Percentiles rank a stretch among this genome's conserved stretches.
Evolutionary conservation across 2,797 vertebrate species (phyloP).

Genomic region (Vultur gryphus): DNA sequence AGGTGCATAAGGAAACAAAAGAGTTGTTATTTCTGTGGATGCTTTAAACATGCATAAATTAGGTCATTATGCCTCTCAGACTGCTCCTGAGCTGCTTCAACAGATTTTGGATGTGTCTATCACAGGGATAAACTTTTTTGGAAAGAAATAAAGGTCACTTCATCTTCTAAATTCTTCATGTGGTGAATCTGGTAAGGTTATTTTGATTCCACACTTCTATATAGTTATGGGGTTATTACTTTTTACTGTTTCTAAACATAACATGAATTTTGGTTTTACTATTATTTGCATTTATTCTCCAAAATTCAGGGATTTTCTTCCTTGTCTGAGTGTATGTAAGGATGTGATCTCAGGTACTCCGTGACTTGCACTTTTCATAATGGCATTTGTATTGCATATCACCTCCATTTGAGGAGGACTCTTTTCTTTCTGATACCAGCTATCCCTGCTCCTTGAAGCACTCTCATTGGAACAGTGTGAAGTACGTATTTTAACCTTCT

Average conservation of each 20-base stretch:
- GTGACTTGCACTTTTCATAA: background rate
- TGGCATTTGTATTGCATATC: background rate
- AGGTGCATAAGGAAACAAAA: slow-evolving; percentile 83
- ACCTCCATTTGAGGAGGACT: background rate
- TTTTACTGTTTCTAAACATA: background rate
- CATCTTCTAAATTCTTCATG: background rate
- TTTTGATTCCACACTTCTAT: background rate
- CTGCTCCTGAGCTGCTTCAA: slow-evolving; percentile 83
- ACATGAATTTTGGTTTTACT: background rate
- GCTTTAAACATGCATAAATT: slow-evolving; percentile 88
- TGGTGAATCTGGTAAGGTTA: background rate
- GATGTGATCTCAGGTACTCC: background rate
- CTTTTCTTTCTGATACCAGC: background rate
- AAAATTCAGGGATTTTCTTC: background rate
- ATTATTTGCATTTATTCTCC: background rate
- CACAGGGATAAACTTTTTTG: slow-evolving; percentile 84
- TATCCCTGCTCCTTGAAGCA: background rate
- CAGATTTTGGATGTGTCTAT: slow-evolving; percentile 86
- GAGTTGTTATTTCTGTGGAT: slow-evolving; percentile 84
- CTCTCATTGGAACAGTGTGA: background rate
- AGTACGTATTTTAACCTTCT: background rate
- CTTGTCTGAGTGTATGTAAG: background rate
- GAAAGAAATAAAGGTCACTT: slow-evolving; percentile 84
- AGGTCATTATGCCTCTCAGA: slow-evolving; percentile 85
- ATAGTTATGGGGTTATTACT: background rate